phyloP scores from a whole-genome alignment of 1,140 invertebrate genomes.

The Drosophila nigrodunni region DNA sequence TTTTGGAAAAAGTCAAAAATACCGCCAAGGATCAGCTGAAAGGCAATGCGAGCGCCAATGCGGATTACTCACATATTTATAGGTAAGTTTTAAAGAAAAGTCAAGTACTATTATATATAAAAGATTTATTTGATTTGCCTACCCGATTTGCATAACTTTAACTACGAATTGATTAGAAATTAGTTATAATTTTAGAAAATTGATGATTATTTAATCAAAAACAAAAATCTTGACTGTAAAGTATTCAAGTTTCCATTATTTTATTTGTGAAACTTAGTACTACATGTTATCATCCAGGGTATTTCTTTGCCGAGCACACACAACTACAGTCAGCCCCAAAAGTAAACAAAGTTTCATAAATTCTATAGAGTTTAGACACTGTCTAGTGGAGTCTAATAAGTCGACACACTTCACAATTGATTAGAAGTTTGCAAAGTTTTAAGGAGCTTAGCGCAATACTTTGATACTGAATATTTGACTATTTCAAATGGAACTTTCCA shows the following conservation, averaged over 20 bases:
- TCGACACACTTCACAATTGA: neutral
- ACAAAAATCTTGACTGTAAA: too few relatives aligned
- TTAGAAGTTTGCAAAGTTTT: neutral
- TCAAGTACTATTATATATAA: neutral
- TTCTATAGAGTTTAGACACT: neutral
- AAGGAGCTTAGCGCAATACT: neutral
- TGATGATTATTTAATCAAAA: too few relatives aligned
- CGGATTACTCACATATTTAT: conserved; percentile 90
- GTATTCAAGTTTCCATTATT: too few relatives aligned
- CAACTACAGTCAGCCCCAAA: neutral
- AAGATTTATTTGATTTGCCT: neutral
- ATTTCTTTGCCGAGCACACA: neutral
- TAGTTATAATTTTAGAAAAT: too few relatives aligned
- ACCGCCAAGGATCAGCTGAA: conserved; percentile 67
- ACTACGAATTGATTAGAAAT: neutral
- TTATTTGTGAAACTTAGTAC: too few relatives aligned
- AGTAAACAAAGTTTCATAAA: neutral
- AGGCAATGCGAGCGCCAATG: conserved; percentile 84
- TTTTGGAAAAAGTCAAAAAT: conserved; percentile 80
- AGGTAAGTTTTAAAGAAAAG: conserved; percentile 86
- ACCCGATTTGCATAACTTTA: neutral
- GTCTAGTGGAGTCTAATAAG: neutral
- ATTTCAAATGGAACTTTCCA: neutral
- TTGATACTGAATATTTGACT: too few relatives aligned
- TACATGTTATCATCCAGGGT: neutral